phyloP scores from a whole-genome alignment of 1,140 invertebrate species.

The Brachionus paranguensis region DNA sequence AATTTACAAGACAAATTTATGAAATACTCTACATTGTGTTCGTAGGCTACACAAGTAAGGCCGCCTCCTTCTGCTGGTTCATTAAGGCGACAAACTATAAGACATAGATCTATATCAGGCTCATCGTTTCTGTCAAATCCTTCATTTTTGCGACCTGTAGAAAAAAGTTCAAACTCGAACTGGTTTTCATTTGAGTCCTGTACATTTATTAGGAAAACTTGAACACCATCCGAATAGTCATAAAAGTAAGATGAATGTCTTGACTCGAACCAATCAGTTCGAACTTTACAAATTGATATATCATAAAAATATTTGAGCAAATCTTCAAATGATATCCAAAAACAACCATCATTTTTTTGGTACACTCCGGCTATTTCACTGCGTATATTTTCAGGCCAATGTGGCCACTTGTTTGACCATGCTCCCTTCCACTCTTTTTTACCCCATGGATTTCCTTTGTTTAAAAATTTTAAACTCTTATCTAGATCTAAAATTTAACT shows the following conservation, averaged over 20 bases:
- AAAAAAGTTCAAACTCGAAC: slow-evolving; percentile 27
- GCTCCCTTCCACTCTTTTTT: slow-evolving; percentile 39
- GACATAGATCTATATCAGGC: slow-evolving; percentile 5
- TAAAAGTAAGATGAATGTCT: slow-evolving; percentile 35
- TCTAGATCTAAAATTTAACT: neutral
- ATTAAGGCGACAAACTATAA: neutral
- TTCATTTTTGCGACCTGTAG: slow-evolving; percentile 21
- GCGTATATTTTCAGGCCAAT: slow-evolving; percentile 26
- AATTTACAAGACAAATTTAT: slow-evolving; percentile 18
- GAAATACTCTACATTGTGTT: slow-evolving; percentile 37
- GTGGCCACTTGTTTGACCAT: slow-evolving; percentile 37
- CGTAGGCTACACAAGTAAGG: neutral
- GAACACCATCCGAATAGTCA: neutral
- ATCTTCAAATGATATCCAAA: slow-evolving; percentile 38
- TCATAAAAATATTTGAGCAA: slow-evolving; percentile 36
- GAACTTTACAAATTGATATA: slow-evolving; percentile 39
- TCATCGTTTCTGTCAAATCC: slow-evolving; percentile 15
- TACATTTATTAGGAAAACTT: slow-evolving; percentile 17
- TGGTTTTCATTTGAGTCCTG: neutral
- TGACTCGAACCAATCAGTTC: slow-evolving; percentile 35
- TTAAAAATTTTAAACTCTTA: neutral
- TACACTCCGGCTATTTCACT: neutral
- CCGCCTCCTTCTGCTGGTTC: neutral
- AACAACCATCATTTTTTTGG: slow-evolving; percentile 24
- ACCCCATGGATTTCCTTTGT: slow-evolving; percentile 33